phyloP scores from a whole-genome alignment of 2,113 vertebrate genomes.

The Halichoerus grypus region DNA sequence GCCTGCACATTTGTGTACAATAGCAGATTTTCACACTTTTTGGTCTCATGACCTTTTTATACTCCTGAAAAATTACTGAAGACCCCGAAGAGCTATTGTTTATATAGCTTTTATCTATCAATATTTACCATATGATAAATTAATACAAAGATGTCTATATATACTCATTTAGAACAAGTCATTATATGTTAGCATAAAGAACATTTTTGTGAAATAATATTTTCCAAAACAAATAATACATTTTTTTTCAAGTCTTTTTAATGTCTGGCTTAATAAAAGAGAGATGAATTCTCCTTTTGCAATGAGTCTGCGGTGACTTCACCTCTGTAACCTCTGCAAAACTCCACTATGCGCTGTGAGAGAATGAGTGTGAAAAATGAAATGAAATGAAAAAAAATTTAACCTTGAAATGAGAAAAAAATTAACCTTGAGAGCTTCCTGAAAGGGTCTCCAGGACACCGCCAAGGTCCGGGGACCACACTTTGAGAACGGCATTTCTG shows the following conservation, averaged over 20 bases:
- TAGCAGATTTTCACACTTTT: background rate
- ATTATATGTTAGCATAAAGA: background rate
- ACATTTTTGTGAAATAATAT: background rate
- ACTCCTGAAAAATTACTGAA: background rate
- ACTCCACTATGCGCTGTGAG: background rate
- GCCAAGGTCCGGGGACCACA: background rate
- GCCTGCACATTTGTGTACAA: background rate
- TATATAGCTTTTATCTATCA: background rate
- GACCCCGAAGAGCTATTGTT: background rate
- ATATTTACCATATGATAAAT: slow-evolving; percentile 11
- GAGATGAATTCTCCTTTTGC: background rate
- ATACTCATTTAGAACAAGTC: background rate
- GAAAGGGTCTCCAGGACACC: background rate
- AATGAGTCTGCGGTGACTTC: background rate
- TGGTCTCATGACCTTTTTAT: background rate
- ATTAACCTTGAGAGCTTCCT: background rate
- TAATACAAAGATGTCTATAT: background rate
- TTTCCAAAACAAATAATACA: background rate
- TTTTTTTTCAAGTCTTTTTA: background rate
- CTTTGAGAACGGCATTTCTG: background rate
- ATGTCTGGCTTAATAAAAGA: background rate
- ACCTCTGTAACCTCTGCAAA: background rate
- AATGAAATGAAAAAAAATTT: background rate
- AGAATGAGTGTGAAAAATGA: background rate
- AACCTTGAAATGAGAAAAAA: background rate